These are phyloP conservation scores for Pollimyrus isidori DNA, from an alignment of 2,113 vertebrate species.

Conservation along the genomic window DNA sequence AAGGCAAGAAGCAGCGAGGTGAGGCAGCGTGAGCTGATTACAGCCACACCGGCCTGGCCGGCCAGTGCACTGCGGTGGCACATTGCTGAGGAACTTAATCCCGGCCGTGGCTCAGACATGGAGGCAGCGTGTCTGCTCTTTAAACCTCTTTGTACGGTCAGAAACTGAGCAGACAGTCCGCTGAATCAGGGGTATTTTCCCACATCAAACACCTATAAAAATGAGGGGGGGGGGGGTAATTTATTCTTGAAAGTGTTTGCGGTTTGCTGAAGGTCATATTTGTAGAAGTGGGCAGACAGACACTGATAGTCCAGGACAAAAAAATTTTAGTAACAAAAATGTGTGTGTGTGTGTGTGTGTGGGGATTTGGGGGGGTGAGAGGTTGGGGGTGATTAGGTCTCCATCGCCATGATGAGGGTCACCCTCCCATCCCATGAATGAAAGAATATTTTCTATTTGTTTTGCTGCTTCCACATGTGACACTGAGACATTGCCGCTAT, in stretches of 20 bases:
- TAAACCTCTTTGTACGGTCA: background rate
- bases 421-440: background rate
- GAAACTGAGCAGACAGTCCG: background rate
- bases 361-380: too few relatives aligned
- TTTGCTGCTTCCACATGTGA: background rate
- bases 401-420: background rate
- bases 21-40: background rate
- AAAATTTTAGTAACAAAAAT: background rate
- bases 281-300: background rate
- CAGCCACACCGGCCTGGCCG: background rate
- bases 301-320: background rate
- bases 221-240: background rate
- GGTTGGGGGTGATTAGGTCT: background rate
- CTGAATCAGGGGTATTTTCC: background rate
- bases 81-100: background rate
- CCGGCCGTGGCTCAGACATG: background rate
- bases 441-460: background rate
- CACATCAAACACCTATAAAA: background rate
- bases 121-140: background rate
- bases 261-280: background rate
- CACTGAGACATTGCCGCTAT: background rate
- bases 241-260: background rate
- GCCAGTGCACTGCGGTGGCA: background rate
- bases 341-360: too few relatives aligned
- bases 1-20: background rate